Evolutionary conservation across 2,797 vertebrate genomes (phyloP).

Genomic region (Poecilia gillii): DNA sequence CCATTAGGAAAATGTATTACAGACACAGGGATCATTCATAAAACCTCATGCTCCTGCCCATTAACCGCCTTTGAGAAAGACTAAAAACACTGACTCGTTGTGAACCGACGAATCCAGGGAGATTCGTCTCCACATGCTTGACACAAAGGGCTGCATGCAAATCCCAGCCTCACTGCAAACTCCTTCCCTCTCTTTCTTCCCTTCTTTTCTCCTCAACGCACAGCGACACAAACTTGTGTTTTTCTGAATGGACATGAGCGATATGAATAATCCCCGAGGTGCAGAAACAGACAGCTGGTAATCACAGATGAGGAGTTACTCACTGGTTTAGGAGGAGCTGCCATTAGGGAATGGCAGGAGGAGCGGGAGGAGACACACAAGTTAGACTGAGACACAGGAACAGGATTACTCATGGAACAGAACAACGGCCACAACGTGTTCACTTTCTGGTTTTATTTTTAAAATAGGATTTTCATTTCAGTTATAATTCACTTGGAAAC

Average conservation of each 20-base stretch:
- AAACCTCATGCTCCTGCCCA: conserved; percentile 62
- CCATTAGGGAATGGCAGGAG: conserved; percentile 74
- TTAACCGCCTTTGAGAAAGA: conserved; percentile 18
- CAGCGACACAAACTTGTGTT: conserved; percentile 37
- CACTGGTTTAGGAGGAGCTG: conserved; percentile 73
- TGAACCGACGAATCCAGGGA: conserved; percentile 59
- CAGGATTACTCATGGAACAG: conserved; percentile 78
- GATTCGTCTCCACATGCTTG: conserved; percentile 59
- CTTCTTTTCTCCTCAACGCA: conserved; percentile 10
- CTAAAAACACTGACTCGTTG: conserved; percentile 64
- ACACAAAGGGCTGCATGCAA: conserved; percentile 66
- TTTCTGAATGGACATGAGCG: conserved; percentile 54
- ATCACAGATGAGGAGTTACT: conserved; percentile 81
- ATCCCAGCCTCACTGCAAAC: conserved; percentile 38
- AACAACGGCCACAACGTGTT: conserved; percentile 75
- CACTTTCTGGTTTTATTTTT: conserved; percentile 90
- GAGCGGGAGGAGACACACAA: conserved; percentile 56
- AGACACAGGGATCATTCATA: conserved; percentile 79
- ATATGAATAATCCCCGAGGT: conserved; percentile 80
- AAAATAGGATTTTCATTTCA: conserved; percentile 99
- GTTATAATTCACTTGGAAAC: conserved; percentile 86
- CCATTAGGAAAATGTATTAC: conserved; percentile 67
- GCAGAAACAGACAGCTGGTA: conserved; percentile 77
- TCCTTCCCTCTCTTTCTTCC: background rate
- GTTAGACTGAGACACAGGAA: conserved; percentile 75